Conservation (phyloP, 2,797 vertebrate genomes). For the Melanotaenia pygmaea region DNA sequence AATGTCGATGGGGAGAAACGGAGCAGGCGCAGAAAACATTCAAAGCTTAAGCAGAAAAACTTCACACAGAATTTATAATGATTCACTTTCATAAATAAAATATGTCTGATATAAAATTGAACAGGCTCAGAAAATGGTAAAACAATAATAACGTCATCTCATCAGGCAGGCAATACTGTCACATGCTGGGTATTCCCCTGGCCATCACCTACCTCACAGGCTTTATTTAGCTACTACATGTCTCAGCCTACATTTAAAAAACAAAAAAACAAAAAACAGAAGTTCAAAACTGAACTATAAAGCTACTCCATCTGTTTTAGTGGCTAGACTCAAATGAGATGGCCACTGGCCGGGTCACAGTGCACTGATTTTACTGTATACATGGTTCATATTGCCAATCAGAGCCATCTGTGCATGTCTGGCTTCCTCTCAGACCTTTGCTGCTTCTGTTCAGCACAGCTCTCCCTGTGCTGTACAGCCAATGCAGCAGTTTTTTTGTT, state of each 20-base stretch:
- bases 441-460: constrained; percentile 34
- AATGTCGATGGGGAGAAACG: constrained; percentile 35
- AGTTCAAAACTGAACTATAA: constrained; percentile 22
- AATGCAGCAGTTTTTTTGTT: constrained; percentile 26
- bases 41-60: constrained; percentile 50
- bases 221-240: constrained; percentile 67
- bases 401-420: constrained; percentile 63
- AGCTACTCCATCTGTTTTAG: constrained; percentile 50
- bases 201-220: constrained; percentile 56
- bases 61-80: constrained; percentile 73
- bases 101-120: constrained; percentile 67
- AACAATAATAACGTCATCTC: constrained; percentile 70
- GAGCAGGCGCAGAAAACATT: constrained; percentile 32
- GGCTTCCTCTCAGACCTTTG: constrained; percentile 50
- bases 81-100: constrained; percentile 73
- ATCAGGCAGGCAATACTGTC: constrained; percentile 53
- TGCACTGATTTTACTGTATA: constrained; percentile 59
- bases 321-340: constrained; percentile 27
- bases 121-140: constrained; percentile 58
- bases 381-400: constrained; percentile 52
- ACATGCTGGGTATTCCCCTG: constrained; percentile 78
- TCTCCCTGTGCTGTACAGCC: constrained; percentile 29
- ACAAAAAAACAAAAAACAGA: too few relatives aligned
- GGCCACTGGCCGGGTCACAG: constrained; percentile 48
- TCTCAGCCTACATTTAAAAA: constrained; percentile 54